Evolutionary conservation across 1,140 invertebrate genomes (phyloP).

Genomic region (Listronotus oregonensis): DNA sequence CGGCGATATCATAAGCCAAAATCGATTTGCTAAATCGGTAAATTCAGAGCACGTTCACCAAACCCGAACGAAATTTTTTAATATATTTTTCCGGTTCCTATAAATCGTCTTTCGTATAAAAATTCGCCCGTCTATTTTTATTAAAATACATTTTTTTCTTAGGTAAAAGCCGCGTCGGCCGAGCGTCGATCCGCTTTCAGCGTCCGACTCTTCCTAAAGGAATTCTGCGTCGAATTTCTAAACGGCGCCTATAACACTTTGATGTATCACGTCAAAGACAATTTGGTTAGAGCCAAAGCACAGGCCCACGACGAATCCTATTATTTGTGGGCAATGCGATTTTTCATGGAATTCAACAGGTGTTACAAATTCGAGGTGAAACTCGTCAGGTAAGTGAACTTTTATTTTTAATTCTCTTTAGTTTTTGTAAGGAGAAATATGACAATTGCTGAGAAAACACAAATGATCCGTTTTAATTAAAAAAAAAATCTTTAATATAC

Average conservation of each 20-base stretch:
- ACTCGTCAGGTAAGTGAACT: slow-evolving; percentile 74
- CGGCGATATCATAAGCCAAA: no score
- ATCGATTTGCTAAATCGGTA: no score
- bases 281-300: slow-evolving; percentile 65
- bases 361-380: slow-evolving; percentile 83
- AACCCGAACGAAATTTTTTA: background rate
- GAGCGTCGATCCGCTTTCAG: slow-evolving; percentile 78
- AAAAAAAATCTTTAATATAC: no score
- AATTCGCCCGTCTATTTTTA: background rate
- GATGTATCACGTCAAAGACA: slow-evolving; percentile 80
- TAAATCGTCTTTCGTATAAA: background rate
- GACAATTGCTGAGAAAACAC: no score
- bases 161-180: slow-evolving; percentile 46
- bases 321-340: slow-evolving; percentile 91
- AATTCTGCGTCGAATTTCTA: slow-evolving; percentile 93
- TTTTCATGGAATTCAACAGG: slow-evolving; percentile 98
- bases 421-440: background rate
- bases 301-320: slow-evolving; percentile 85
- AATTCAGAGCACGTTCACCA: no score
- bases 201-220: slow-evolving; percentile 85
- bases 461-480: no score
- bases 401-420: slow-evolving; percentile 38
- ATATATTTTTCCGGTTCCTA: background rate
- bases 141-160: slow-evolving; percentile 8
- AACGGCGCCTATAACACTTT: slow-evolving; percentile 90